phyloP scores from a whole-genome alignment of 2,113 vertebrate species.

The Ramphastos sulfuratus region DNA sequence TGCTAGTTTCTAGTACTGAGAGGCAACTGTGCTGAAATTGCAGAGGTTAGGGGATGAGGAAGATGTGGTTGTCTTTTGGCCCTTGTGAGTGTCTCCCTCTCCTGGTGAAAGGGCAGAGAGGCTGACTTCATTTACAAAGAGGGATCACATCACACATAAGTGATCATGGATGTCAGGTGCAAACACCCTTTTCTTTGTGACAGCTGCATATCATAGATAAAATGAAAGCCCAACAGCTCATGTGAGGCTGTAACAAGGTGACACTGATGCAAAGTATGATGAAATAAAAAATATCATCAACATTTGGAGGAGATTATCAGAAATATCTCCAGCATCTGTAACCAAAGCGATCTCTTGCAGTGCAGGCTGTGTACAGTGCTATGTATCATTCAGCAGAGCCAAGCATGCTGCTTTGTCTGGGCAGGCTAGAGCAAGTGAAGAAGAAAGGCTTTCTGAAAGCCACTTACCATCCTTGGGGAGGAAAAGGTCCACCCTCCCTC shows the following conservation, averaged over 20 bases:
- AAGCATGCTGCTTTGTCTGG: slow-evolving; percentile 14
- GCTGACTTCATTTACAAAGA: neutral
- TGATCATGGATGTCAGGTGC: neutral
- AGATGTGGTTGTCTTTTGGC: neutral
- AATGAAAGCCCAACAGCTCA: neutral
- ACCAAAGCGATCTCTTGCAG: neutral
- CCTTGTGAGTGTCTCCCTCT: neutral
- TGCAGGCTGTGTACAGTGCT: neutral
- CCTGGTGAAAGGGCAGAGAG: neutral
- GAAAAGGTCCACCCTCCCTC: slow-evolving; percentile 32
- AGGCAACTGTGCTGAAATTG: neutral
- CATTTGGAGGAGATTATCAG: neutral
- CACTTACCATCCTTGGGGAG: slow-evolving; percentile 61
- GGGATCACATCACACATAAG: neutral
- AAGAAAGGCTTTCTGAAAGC: slow-evolving; percentile 54
- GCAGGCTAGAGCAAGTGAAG: slow-evolving; percentile 22
- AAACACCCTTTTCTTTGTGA: neutral
- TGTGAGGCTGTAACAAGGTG: neutral
- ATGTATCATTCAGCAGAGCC: neutral
- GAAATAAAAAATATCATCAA: neutral
- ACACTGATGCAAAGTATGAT: neutral
- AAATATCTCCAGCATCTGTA: neutral
- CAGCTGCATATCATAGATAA: neutral
- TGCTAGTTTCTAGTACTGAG: too few relatives aligned
- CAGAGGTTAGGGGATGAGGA: neutral